A percentile compares a stretch with the other conserved stretches of the same genome.
phyloP scores from a whole-genome alignment of 2,113 vertebrate species.

The Psilopsiagon aymara region DNA sequence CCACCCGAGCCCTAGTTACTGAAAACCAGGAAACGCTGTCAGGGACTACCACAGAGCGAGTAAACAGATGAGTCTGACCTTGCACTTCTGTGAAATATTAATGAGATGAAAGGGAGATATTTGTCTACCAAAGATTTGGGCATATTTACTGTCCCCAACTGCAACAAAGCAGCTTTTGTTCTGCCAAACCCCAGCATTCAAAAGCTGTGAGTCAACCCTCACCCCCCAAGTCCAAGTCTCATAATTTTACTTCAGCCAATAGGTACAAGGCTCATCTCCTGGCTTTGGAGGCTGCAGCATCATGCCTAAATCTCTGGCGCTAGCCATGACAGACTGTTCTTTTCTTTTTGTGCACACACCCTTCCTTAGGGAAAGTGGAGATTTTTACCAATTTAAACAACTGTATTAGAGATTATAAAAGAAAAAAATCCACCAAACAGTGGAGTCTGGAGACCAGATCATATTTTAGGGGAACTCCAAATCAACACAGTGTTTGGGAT shows the following conservation, averaged over 20 bases:
- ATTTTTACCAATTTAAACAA: neutral
- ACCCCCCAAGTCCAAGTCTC: neutral
- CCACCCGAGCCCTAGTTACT: neutral
- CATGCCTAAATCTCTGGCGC: rapidly evolving
- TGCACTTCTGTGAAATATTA: conserved; percentile 54
- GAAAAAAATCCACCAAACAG: neutral
- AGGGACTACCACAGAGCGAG: neutral
- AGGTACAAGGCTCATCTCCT: neutral
- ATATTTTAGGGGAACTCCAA: neutral
- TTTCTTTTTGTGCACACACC: neutral
- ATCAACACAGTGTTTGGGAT: neutral
- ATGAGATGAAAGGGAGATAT: conserved; percentile 33
- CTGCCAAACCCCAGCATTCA: neutral
- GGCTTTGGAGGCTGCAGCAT: neutral
- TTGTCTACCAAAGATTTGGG: conserved; percentile 30
- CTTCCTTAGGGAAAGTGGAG: neutral
- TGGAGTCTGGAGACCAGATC: neutral
- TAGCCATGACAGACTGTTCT: neutral
- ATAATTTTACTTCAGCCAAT: neutral
- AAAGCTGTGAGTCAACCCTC: neutral
- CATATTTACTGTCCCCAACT: conserved; percentile 21
- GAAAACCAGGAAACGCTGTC: neutral
- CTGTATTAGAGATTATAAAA: neutral
- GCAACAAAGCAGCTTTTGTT: conserved; percentile 48
- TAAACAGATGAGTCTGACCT: neutral